A percentile compares a stretch with the other conserved stretches of the same genome.
These are phyloP conservation scores for Cotesia typhae DNA, from an alignment of 1,140 invertebrate species.

Conservation along the genomic window DNA sequence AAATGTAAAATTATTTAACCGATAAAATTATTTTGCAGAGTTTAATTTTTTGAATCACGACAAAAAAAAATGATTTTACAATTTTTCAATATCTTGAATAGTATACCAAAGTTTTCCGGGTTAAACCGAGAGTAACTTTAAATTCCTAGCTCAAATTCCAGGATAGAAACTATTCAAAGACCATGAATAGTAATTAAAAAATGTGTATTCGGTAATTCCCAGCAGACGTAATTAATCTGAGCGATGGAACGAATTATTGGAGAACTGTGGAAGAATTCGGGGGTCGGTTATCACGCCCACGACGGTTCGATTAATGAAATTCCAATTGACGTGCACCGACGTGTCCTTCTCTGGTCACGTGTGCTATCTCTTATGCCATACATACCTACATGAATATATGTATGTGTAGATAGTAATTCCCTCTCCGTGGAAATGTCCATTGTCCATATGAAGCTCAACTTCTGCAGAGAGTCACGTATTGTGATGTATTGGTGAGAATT, in stretches of 20 bases:
- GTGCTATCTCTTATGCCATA: neutral
- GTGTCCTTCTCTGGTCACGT: conserved; percentile 18
- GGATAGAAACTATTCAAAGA: neutral
- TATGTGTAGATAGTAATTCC: neutral
- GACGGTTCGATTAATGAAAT: conserved; percentile 37
- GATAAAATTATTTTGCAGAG: too few relatives aligned
- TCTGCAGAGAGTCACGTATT: neutral
- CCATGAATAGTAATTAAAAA: neutral
- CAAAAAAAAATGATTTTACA: too few relatives aligned
- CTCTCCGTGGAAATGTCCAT: neutral
- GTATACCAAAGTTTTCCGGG: too few relatives aligned
- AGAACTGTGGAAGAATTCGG: conserved; percentile 10
- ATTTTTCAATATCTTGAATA: too few relatives aligned
- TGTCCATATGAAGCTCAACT: too few relatives aligned
- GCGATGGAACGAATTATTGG: conserved; percentile 1
- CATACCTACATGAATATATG: neutral
- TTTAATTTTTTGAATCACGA: too few relatives aligned
- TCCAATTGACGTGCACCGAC: conserved; percentile 26
- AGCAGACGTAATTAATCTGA: neutral
- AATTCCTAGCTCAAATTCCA: too few relatives aligned
- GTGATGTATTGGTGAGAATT: neutral
- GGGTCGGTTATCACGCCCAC: conserved; percentile 24
- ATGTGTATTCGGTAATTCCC: neutral
- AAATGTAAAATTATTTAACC: too few relatives aligned
- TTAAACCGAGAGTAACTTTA: too few relatives aligned